Evolutionary conservation across 1,140 invertebrate genomes (phyloP), one percentile per base, ranked within the genome.

Genomic region (Eueides isabella): DNA sequence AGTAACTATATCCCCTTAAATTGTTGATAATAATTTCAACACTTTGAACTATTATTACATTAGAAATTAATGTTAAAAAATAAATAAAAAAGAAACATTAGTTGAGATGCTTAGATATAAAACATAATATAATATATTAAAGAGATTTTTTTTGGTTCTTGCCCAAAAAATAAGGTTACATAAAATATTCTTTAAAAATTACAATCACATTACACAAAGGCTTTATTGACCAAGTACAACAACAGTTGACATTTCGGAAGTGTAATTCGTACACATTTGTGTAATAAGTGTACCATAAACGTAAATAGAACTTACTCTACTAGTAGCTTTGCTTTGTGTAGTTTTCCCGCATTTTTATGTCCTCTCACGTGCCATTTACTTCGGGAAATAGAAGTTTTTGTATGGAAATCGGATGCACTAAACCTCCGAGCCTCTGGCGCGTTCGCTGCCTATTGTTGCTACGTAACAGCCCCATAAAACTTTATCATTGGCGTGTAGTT

Each of bases 301-400:
- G 67, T 67, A 75, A 75, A 75, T 70, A 55, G 48, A 55, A 75
- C 41, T 70, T 61, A 33, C 44, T 71, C 62, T 64, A 64, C 69
- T 71, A 76, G 69, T 23, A 61, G 33, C 48, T 75, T 72, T 76
- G 81, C 79, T 83, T 80, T 84, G 78, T 79, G 83, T 86, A 90
- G 85, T 90, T 90, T 88, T 81, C 82, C 82, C 85, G 87, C 81
- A 89, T 84, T 92, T 92, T 92, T 92, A 92, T 91, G 85, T 84
- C 73, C 87, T 89, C 88, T 90, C 87, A 90, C 90, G 86, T 87
- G 83, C 83, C 88, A 90, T 90, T 90, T 90, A 90, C 80, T 78
- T 79, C 84, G 86, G 88, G 88, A 90, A 90, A 88, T 90, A 87
- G 86, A 85, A 88, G 88, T 90, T 88, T 89, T 87, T 88, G 84